phyloP scores from a whole-genome alignment of 2,113 vertebrate genomes.

The Anhinga anhinga region DNA sequence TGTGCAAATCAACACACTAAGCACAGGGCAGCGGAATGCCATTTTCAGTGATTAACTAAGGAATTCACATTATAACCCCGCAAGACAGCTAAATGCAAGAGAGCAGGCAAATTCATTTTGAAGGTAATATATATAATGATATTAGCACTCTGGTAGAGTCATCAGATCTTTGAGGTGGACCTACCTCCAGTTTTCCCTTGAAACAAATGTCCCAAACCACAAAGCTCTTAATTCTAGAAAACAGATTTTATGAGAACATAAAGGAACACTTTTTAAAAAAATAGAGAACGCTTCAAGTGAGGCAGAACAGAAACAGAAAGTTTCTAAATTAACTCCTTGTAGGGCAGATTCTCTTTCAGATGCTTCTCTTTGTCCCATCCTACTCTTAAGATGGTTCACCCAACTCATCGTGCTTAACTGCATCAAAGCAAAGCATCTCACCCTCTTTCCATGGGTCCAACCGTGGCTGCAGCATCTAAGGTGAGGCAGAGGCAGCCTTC shows the following conservation, averaged over 20 bases:
- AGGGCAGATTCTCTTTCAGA: neutral
- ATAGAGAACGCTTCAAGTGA: neutral
- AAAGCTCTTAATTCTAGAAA: neutral
- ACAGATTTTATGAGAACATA: neutral
- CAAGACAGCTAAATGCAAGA: neutral
- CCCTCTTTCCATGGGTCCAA: rapidly evolving
- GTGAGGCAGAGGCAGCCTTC: neutral
- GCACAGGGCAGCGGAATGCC: rapidly evolving
- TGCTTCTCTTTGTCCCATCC: neutral
- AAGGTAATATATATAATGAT: neutral
- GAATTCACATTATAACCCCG: neutral
- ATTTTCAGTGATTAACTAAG: neutral
- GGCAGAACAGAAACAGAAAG: neutral
- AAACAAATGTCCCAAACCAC: neutral
- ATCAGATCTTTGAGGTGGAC: neutral
- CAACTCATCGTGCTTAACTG: neutral
- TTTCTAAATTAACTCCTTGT: neutral
- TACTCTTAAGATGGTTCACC: neutral
- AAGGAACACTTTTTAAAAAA: neutral
- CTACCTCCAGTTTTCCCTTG: neutral
- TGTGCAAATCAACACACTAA: neutral
- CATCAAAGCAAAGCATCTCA: neutral
- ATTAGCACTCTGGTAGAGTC: neutral
- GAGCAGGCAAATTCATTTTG: neutral
- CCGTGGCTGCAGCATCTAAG: neutral